Base-by-base conservation (phyloP, 2,113 vertebrate species). In the Anas platyrhynchos region DNA sequence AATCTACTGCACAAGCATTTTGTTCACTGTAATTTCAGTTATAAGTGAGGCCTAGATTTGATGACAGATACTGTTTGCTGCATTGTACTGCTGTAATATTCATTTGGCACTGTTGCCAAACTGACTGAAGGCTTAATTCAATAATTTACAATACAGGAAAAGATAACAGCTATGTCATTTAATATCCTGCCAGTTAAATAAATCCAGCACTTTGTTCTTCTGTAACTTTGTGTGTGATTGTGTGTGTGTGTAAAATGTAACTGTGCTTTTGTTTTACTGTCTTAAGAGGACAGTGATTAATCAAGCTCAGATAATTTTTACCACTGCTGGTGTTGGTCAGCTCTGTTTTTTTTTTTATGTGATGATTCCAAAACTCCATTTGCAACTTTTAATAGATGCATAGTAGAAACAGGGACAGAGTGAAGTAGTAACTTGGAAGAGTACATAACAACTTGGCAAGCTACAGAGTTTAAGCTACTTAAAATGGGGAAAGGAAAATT, bases 161-260 rank as follows among this genome's bases (percentile, higher is more conserved):
- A 92, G 66, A 94, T 93, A 97, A 97, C 92, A 95, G 84, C 82
- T 94, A 16, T 88, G 94, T 95, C 91, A 86, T 93, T 96, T 95
- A 89, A 94, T 95, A 94, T 83, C 93, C 93, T 96, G 93, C 81
- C 86, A 91, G 61, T 91, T 94, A 59, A 96, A 96, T 73, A 90
- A 95, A 96, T 86, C 58, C 80, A 83, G 16, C 59, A 41, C 20
- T 90, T 96, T 74, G 63, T 88, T 94, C 56, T 80, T 63, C 29
- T 85, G 17, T 11, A 75, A 80, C 58, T 88, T 56, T 82, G 20
- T 22, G 13, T 11, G 50, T 63, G 20, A 20, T 13, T 11, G 50
- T 63, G 5, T 34, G 31, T 31, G 25, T 44, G 14, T 78, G 46
- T 41, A 74, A 89, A 81, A 62, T 46, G 14, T 9, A 61, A 7